Evolutionary conservation across 2,113 vertebrate genomes (phyloP).

Genomic region (Gyps fulvus): DNA sequence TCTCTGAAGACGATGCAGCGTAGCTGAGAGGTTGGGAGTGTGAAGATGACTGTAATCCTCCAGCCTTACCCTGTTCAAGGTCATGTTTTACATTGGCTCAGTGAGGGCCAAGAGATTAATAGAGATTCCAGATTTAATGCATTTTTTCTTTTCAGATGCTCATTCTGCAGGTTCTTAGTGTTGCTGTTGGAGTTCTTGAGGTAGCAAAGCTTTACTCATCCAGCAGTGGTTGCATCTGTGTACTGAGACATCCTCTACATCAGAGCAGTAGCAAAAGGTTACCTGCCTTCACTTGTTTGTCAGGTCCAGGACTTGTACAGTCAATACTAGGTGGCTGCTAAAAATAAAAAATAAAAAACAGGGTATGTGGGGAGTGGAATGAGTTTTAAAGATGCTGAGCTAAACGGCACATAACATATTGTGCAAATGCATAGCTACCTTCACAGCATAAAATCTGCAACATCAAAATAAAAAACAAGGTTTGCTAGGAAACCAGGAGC

Average conservation of each 20-base stretch:
- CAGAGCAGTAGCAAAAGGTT: background rate
- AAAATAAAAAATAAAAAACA: background rate
- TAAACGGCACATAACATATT: background rate
- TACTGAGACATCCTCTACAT: background rate
- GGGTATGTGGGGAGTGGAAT: background rate
- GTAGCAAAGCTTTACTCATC: background rate
- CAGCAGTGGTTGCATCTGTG: background rate
- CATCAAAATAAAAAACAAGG: background rate
- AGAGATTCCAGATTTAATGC: background rate
- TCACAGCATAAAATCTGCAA: background rate
- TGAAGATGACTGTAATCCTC: background rate
- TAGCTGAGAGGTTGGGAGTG: background rate
- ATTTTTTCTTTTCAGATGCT: background rate
- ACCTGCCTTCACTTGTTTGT: background rate
- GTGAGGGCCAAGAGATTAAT: background rate
- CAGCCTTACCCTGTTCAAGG: background rate
- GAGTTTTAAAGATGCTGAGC: background rate
- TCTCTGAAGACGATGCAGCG: background rate
- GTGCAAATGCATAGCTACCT: background rate
- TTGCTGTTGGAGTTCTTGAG: background rate
- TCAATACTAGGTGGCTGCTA: background rate
- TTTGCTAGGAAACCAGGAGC: background rate
- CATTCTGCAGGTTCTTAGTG: background rate
- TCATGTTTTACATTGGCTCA: background rate
- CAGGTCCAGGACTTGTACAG: background rate